Evolutionary conservation across 2,113 vertebrate genomes (phyloP).

Genomic region (Embiotoca jacksoni): DNA sequence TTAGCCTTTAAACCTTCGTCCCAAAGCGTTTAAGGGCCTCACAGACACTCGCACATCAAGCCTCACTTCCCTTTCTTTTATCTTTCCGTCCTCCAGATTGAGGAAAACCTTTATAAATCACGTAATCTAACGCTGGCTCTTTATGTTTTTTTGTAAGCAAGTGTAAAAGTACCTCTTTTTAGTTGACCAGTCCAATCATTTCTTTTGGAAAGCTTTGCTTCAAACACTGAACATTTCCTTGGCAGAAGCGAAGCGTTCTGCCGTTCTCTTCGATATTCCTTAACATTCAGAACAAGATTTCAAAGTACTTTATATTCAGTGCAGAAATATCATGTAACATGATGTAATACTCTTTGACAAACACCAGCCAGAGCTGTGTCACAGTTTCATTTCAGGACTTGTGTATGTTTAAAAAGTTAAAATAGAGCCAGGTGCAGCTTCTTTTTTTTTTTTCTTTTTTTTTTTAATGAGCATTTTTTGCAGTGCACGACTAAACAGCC

Average conservation of each 20-base stretch:
- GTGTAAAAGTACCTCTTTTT: background rate
- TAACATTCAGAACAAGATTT: background rate
- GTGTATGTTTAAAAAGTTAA: background rate
- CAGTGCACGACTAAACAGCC: slow-evolving; percentile 12
- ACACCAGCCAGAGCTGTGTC: background rate
- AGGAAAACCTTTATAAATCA: background rate
- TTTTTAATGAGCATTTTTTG: slow-evolving; percentile 60
- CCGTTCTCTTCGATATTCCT: background rate
- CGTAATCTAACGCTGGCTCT: background rate
- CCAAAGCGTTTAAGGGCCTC: slow-evolving; percentile 57
- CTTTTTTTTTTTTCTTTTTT: slow-evolving; percentile 42
- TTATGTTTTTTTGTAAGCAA: background rate
- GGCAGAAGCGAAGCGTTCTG: background rate
- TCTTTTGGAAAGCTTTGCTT: background rate
- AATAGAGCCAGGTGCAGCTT: slow-evolving; percentile 8
- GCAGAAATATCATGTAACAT: slow-evolving; percentile 23
- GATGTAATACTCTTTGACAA: background rate
- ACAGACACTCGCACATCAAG: slow-evolving; percentile 49
- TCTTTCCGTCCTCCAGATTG: background rate
- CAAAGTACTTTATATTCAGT: background rate
- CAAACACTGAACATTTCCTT: background rate
- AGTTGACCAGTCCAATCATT: background rate
- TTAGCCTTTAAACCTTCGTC: slow-evolving; percentile 47
- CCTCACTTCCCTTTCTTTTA: slow-evolving; percentile 45
- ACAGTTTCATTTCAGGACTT: background rate